Evolutionary conservation across 2,113 vertebrate genomes (phyloP), one percentile per base, ranked within the genome.

Genomic region (Rhizomys pruinosus): DNA sequence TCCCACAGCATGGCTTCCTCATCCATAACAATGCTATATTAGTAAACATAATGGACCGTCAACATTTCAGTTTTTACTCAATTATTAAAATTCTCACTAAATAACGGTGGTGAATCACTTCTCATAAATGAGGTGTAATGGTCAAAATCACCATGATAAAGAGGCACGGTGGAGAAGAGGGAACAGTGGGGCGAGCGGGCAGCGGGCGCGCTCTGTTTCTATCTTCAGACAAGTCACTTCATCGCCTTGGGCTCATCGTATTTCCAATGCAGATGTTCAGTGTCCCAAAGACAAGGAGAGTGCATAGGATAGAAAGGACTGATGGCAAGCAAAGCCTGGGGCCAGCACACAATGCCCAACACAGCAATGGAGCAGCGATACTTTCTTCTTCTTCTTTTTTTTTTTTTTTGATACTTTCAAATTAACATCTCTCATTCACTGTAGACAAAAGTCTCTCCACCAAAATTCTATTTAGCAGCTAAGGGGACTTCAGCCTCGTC

Each of bases 1-100:
- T 89, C 74, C 84, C 0, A 12, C 34, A 37, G 63, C 25, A 27
- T 19, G 7, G 1, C 64, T 87, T 42, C 68, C 66, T 76, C 55
- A 39, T 20, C 47, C 2, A 0, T 8, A 23, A 68, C 52, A 42
- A 25, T 44, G 29, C 32, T 68, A 59, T 1, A 0, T 47, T 25
- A 55, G 55, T 44, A 78, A 84, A 71, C 34, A 90, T 29, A 81
- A 37, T 2, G 63, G 42, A 57, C 64, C 79, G 22, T 5, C 66
- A 52, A 52, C 32, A 87, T 88, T 94, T 93, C 63, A 25, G 25
- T 69, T 85, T n/a, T 91, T 72, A 22, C 86, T 44, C 29, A 39
- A 91, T 57, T 44, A 39, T 44, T 42, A 91, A 32, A 89, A 42
- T 64, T 74, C 42, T 94, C 89, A 85, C 20, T 44, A 92, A 92